Percentiles rank a stretch among this genome's conserved stretches.
Evolutionary conservation across 2,888 invertebrate genomes (phyloP).

Genomic region (Cetonia aurata): DNA sequence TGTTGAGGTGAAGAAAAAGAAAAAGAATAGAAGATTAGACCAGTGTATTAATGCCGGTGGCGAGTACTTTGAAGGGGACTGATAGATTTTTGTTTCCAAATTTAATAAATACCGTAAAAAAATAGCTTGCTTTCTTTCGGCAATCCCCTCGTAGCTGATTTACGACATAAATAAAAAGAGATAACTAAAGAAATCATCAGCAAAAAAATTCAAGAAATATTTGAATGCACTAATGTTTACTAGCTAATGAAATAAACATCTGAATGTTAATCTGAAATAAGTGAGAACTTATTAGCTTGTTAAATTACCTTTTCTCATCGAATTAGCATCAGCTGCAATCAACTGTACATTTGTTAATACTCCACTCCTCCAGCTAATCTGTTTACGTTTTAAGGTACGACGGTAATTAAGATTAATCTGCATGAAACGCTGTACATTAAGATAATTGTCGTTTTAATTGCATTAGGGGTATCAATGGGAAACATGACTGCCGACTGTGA

Average conservation of each 20-base stretch:
- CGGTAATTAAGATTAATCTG: slow-evolving; percentile 43
- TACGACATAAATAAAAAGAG: too few relatives aligned
- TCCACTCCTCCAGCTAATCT: slow-evolving; percentile 34
- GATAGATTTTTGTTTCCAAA: too few relatives aligned
- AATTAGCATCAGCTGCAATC: slow-evolving; percentile 35
- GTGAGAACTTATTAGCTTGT: slow-evolving; percentile 19
- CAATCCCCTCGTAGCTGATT: too few relatives aligned
- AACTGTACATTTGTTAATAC: slow-evolving; percentile 41
- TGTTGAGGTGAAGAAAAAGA: too few relatives aligned
- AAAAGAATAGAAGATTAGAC: too few relatives aligned
- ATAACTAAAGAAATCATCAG: too few relatives aligned
- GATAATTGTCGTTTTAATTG: slow-evolving; percentile 44
- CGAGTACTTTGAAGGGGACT: too few relatives aligned
- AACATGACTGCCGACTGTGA: slow-evolving; percentile 33
- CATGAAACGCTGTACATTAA: slow-evolving; percentile 39
- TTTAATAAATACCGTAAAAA: too few relatives aligned
- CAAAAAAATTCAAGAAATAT: too few relatives aligned
- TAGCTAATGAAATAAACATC: neutral
- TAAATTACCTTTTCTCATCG: slow-evolving; percentile 29
- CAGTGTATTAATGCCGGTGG: too few relatives aligned
- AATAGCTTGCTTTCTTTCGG: too few relatives aligned
- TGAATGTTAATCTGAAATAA: slow-evolving; percentile 24
- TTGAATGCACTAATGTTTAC: too few relatives aligned
- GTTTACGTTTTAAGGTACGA: slow-evolving; percentile 41
- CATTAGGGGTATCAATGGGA: slow-evolving; percentile 40